A percentile compares a stretch with the other conserved stretches of the same genome.
phyloP scores from a whole-genome alignment of 2,888 invertebrate species.

The Tillus elongatus region DNA sequence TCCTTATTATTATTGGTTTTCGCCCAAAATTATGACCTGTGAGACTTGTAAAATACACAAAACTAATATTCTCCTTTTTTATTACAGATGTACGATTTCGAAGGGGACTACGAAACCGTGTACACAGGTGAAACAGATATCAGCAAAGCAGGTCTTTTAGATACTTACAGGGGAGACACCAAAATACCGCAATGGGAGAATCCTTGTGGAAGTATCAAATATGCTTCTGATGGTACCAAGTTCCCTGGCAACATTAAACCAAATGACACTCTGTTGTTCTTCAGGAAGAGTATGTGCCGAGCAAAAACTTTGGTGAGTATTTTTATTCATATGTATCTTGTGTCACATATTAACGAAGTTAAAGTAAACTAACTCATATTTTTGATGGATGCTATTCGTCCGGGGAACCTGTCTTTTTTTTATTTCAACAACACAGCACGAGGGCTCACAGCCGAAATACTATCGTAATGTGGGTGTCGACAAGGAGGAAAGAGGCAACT shows the following conservation, averaged over 20 bases:
- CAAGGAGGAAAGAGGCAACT: no score
- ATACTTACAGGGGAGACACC: slow-evolving; percentile 64
- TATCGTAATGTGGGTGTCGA: no score
- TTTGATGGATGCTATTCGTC: no score
- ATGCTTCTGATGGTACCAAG: slow-evolving; percentile 78
- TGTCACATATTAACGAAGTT: no score
- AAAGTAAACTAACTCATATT: no score
- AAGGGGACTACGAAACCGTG: slow-evolving; percentile 69
- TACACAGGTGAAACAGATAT: slow-evolving; percentile 61
- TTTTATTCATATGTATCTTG: slow-evolving; percentile 9
- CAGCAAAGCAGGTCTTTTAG: slow-evolving; percentile 58
- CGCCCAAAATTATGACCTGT: no score
- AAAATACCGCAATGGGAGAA: slow-evolving; percentile 70
- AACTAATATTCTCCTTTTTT: slow-evolving; percentile 6
- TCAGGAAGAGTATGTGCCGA: slow-evolving; percentile 76
- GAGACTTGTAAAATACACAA: no score
- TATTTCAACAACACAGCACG: no score
- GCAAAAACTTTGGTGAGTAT: slow-evolving; percentile 64
- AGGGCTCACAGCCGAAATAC: no score
- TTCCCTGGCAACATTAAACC: slow-evolving; percentile 62
- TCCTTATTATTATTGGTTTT: no score
- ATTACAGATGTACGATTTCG: slow-evolving; percentile 75
- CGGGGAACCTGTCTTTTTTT: no score
- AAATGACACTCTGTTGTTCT: slow-evolving; percentile 66
- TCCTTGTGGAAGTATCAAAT: slow-evolving; percentile 66